Evolutionary conservation across 2,888 invertebrate species (phyloP).

Genomic region (Pegoplata infirma): DNA sequence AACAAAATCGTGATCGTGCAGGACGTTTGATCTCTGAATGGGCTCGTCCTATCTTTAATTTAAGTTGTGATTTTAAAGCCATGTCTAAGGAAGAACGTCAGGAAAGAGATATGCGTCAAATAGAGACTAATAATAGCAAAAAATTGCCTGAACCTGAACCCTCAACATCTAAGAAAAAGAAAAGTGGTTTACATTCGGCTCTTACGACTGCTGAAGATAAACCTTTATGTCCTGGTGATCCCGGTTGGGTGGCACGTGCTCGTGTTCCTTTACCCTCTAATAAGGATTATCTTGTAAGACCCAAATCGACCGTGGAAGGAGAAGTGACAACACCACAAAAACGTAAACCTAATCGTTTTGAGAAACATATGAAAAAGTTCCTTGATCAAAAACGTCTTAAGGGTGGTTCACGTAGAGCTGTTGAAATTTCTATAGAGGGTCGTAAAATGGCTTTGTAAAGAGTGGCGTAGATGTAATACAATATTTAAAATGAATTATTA

Average conservation of each 20-base stretch:
- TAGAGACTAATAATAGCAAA: slow-evolving; percentile 79
- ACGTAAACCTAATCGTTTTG: slow-evolving; percentile 92
- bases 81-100: slow-evolving; percentile 95
- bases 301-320: slow-evolving; percentile 92
- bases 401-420: slow-evolving; percentile 89
- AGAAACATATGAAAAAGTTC: slow-evolving; percentile 94
- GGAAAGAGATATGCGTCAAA: slow-evolving; percentile 93
- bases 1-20: slow-evolving; percentile 92
- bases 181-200: slow-evolving; percentile 82
- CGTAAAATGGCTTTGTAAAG: slow-evolving; percentile 94
- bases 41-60: slow-evolving; percentile 98
- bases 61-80: slow-evolving; percentile 94
- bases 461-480: slow-evolving; percentile 9
- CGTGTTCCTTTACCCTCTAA: slow-evolving; percentile 96
- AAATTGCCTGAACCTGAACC: slow-evolving; percentile 78
- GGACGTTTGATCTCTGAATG: slow-evolving; percentile 97
- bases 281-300: slow-evolving; percentile 97
- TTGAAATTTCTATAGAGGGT: slow-evolving; percentile 97
- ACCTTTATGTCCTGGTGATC: slow-evolving; percentile 92
- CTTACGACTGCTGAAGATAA: slow-evolving; percentile 81
- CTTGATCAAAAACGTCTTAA: slow-evolving; percentile 90
- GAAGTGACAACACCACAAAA: slow-evolving; percentile 90
- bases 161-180: slow-evolving; percentile 75
- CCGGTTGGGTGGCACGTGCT: slow-evolving; percentile 96
- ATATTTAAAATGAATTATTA: slow-evolving; percentile 4